Base-by-base conservation (phyloP, 1,140 invertebrate genomes). In the Cardiocondyla obscurior region DNA sequence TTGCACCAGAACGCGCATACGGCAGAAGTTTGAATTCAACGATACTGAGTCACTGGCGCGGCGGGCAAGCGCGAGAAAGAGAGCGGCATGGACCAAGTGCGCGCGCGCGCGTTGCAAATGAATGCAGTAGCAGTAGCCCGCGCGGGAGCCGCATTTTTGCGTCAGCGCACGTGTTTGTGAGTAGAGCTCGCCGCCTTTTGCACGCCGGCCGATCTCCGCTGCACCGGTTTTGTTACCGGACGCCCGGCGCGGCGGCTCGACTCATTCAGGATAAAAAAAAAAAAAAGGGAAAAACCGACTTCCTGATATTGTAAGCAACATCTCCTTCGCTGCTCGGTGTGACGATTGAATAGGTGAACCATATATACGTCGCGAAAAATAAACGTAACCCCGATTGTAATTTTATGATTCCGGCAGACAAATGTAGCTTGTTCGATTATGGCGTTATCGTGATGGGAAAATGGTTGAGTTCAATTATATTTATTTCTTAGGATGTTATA, bases 71-170 rank as follows among this genome's bases (percentile, higher is more conserved):
- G 49, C 14, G 70, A 51, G 60, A 44, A 82, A 51, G 81, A 84
- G 82, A 53, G 28, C 67, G 70, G 85, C 51, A 65, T 76, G 85
- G 77, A 81, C 72, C 85, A 55, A 74, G 42, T 67, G 60, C 58
- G 82, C 44, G 67, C 82, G 42, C 60, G 60, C 58, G 82, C 44
- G 67, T 84, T 64, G 82, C 60, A 76, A 74, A 70, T 69, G 65
- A 84, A 69, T 64, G 83, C 84, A 67, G 73, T 46, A 74, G 81
- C 70, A 33, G 36, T 55, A 14, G 67, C 30, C 19, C 42, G 77
- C 67, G 65, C 67, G 67, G 77, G 65, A 72, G 77, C 77, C 86
- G 81, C 84, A 73, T 88, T 81, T 87, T 83, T 85, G 70, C 81
- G 64, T 79, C 22, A 62, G 44, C 25, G 39, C 67, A 76, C 51